Evolutionary conservation across 2,113 vertebrate species (phyloP), one percentile per base, ranked within the genome.

Genomic region (Antidorcas marsupialis): DNA sequence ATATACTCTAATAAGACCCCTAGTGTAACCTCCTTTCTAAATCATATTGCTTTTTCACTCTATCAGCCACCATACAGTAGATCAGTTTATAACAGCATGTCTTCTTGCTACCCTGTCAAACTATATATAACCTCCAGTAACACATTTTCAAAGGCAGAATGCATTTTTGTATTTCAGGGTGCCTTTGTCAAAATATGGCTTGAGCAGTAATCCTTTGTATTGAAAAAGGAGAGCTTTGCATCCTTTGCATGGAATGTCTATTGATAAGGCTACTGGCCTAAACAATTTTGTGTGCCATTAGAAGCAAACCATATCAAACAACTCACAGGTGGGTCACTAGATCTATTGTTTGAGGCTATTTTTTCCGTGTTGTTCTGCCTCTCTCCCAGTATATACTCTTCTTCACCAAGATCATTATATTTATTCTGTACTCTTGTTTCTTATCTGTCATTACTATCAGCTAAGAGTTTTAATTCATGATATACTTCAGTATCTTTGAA

Each of bases 1-100:
- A 89, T 60, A 93, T 71, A 64, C 91, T 92, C 50, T 96, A 98
- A 85, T 91, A 97, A 95, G 85, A 95, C 81, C 53, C 87, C 59
- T 60, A 94, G 90, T 64, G 64, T 88, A 92, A 97, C 53, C 55
- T 87, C 11, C 87, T 88, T 82, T 90, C 85, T 91, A 89, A 96
- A 86, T 86, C 28, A 64, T 89, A 96, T 82, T 97, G 11, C 90
- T 96, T 94, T 97, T 92, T 90, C 82, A 92, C 43, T 96, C 50
- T 45, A 78, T 91, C 82, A 93, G 6, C 14, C 90, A 82, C 10
- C 19, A 96, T 52, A 79, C 10, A 82, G 94, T 60, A 96, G 43
- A 95, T 86, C 53, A 89, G 89, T 82, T 95, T 96, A 98, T 59
- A 97, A 36, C 45, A 89, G 60, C 52, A 45, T 96, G 81, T 94